Evolutionary conservation across 2,888 invertebrate species (phyloP).

Genomic region (Cheilosia soror): DNA sequence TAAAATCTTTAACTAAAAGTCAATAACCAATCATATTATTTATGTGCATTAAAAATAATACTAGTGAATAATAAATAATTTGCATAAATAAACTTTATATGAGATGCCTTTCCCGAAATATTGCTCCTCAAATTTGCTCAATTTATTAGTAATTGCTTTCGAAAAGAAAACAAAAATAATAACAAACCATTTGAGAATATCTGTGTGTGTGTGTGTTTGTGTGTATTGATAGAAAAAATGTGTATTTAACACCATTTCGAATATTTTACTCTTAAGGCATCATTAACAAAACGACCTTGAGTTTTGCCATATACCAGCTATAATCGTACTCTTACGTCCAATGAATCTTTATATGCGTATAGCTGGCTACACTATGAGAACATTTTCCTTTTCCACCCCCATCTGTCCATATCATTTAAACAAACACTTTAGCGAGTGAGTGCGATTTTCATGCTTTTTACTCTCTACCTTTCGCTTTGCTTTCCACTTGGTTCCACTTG

Average conservation of each 20-base stretch:
- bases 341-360: constrained; percentile 5
- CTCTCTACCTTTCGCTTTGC: not conserved
- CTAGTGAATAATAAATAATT: too few species aligned
- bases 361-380: not conserved
- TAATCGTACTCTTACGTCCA: not conserved
- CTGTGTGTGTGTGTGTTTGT: too few species aligned
- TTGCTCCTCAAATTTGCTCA: too few species aligned
- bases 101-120: too few species aligned
- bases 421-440: not conserved
- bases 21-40: too few species aligned
- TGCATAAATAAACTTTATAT: too few species aligned
- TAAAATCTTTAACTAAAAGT: too few species aligned
- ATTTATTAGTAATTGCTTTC: too few species aligned
- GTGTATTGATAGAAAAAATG: not conserved
- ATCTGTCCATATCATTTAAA: not conserved
- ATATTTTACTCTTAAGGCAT: not conserved
- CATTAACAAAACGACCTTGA: constrained; percentile 1
- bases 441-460: not conserved
- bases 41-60: too few species aligned
- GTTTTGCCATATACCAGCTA: not conserved
- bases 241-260: not conserved
- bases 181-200: not conserved
- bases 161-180: not conserved
- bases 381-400: constrained; percentile 3
- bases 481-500: constrained; percentile 9